Conservation (phyloP, 2,888 invertebrate genomes). For the Monopis laevigella region DNA sequence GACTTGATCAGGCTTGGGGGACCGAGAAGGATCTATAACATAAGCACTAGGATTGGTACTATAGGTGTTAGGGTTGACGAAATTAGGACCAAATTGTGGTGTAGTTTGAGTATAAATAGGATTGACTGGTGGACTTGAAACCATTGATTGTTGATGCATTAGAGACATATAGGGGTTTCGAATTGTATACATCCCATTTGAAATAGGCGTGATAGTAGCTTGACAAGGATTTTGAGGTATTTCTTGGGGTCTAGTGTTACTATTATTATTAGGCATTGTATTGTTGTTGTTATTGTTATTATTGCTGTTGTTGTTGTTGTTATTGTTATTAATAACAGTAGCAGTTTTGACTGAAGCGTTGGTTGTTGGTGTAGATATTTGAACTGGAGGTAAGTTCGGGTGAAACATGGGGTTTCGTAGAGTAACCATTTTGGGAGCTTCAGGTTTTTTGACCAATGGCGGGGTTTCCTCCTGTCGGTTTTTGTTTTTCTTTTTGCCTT, state of each 20-base stretch:
- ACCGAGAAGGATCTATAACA: too few relatives aligned
- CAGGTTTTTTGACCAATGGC: conserved; percentile 25
- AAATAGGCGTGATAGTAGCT: conserved; percentile 59
- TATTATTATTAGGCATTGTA: too few relatives aligned
- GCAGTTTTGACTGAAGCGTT: conserved; percentile 20
- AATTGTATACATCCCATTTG: conserved; percentile 83
- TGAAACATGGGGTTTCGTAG: conserved; percentile 83
- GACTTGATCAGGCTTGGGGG: conserved; percentile 34
- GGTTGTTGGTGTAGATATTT: conserved; percentile 31
- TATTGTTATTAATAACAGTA: too few relatives aligned
- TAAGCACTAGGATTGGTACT: conserved; percentile 27
- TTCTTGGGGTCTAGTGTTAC: too few relatives aligned
- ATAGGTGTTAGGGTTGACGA: conserved; percentile 39
- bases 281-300: too few relatives aligned
- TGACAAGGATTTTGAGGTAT: conserved; percentile 57
- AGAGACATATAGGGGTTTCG: conserved; percentile 75
- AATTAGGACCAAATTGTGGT: conserved; percentile 34
- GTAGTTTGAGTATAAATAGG: conserved; percentile 23
- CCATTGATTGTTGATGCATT: conserved; percentile 56
- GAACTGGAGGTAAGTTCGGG: conserved; percentile 55
- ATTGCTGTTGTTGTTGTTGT: too few relatives aligned
- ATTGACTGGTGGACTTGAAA: conserved; percentile 28
- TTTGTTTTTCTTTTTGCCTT: conserved; percentile 47
- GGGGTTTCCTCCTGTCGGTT: background rate
- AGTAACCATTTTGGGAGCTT: conserved; percentile 75